phyloP scores from a whole-genome alignment of 1,140 invertebrate genomes.

The Oscheius sp. region DNA sequence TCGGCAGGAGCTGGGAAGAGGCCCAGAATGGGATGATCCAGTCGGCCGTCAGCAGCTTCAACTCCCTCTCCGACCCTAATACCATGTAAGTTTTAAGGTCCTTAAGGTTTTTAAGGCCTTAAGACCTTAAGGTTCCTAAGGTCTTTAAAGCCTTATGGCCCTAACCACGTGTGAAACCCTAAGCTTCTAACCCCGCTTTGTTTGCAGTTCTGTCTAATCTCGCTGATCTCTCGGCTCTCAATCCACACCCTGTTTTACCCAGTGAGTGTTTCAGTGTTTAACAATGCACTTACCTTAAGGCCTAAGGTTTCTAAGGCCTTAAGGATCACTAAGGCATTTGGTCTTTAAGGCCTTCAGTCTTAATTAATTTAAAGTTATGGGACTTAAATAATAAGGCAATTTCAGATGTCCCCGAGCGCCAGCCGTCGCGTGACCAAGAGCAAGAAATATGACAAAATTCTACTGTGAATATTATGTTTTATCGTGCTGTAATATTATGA shows the following conservation, averaged over 20 bases:
- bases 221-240: background rate
- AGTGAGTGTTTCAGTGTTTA: too few relatives aligned
- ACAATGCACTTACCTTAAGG: too few relatives aligned
- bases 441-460: background rate
- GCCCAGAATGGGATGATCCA: background rate
- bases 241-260: background rate
- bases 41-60: background rate
- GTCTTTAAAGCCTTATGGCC: too few relatives aligned
- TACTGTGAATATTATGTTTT: too few relatives aligned
- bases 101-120: too few relatives aligned
- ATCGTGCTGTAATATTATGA: too few relatives aligned
- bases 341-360: background rate
- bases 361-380: background rate
- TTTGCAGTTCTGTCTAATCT: constrained; percentile 4
- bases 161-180: background rate
- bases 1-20: background rate
- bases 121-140: too few relatives aligned
- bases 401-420: background rate
- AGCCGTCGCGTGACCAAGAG: background rate
- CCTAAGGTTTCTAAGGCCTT: too few relatives aligned
- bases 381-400: too few relatives aligned
- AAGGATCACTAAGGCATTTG: background rate
- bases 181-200: background rate
- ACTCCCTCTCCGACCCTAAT: background rate
- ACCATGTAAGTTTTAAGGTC: background rate